These are phyloP conservation scores for Nasonovia ribisnigri DNA, from an alignment of 2,888 invertebrate genomes.

Conservation along the genomic window DNA sequence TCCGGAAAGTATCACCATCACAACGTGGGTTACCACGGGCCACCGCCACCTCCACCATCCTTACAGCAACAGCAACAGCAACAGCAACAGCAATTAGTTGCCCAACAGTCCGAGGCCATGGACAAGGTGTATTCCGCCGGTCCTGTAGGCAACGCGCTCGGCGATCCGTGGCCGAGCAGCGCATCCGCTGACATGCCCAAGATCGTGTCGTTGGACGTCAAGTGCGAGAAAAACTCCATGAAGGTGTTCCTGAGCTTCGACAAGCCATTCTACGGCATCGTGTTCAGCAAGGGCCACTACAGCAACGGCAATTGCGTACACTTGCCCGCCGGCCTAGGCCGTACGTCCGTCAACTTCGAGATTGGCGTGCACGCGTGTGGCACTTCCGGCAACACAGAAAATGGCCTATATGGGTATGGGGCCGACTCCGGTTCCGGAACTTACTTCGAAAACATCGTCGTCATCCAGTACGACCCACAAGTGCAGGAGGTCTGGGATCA, in stretches of 20 bases:
- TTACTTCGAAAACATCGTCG: constrained; percentile 93
- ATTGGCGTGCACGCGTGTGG: constrained; percentile 93
- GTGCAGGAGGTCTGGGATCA: constrained; percentile 97
- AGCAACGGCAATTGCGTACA: constrained; percentile 93
- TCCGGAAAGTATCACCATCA: constrained; percentile 67
- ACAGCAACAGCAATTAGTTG: constrained; percentile 68
- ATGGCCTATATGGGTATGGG: constrained; percentile 88
- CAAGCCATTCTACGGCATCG: constrained; percentile 94
- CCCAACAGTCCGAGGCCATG: constrained; percentile 75
- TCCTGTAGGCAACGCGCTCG: constrained; percentile 70
- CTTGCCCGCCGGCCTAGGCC: constrained; percentile 87
- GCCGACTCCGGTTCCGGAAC: constrained; percentile 91
- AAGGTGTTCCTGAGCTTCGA: constrained; percentile 94
- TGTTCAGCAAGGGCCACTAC: constrained; percentile 94
- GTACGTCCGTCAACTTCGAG: constrained; percentile 89
- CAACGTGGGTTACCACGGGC: constrained; percentile 63
- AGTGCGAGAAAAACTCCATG: constrained; percentile 95
- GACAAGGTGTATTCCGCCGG: constrained; percentile 71
- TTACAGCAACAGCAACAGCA: constrained; percentile 72
- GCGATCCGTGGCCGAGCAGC: constrained; percentile 83
- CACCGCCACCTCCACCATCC: constrained; percentile 76
- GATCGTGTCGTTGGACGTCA: constrained; percentile 91
- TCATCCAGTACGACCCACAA: constrained; percentile 90
- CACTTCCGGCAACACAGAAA: constrained; percentile 91
- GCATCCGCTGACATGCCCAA: constrained; percentile 92